Evolutionary conservation across 2,888 invertebrate genomes (phyloP), one percentile per base, ranked within the genome.

Genomic region (Phlogophora meticulosa): DNA sequence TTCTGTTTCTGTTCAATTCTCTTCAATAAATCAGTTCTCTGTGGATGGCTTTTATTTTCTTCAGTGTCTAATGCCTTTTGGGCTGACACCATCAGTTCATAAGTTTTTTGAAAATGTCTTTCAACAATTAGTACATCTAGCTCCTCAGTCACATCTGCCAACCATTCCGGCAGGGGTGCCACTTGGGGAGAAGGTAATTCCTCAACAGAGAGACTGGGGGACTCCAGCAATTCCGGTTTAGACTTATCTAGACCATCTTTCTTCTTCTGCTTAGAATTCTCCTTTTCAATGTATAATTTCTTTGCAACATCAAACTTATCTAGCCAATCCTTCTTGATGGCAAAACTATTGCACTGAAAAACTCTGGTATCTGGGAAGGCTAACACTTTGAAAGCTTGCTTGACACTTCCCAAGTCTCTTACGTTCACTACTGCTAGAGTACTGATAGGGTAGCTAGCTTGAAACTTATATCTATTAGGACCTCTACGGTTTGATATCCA

Each of bases 381-480:
- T 78, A 99, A 96, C 11, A 99, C 97, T 93, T 99, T 99, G 87
- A 99, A 99, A 5, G 98, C 98, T 92, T 99, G 97, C 90, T 98
- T 98, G 0, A 98, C 97, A 74, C 97, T 98, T 56, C 98, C 98
- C 72, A 98, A 96, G 94, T 99, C 98, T 84, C 98, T 96, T 57
- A 99, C 98, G 92, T 99, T 99, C 0, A 99, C 99, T 32, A 99
- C 98, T 24, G 99, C 99, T 82, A 99, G 95, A 90, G 97, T 98
- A 87, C 98, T 98, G 46, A 98, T 96, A 82, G 98, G 98, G 90
- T 98, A 98, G 86, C 97, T 96, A 11, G 96, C 96, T 92, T 98
- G 98, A 94, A 98, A 98, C 90, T 97, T 97, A 89, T 98, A 98
- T 85, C 98, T 96, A 87, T 97, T 97, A 55, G 98, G 97, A 10